phyloP scores from a whole-genome alignment of 1,140 invertebrate species.

The Mesaphorura yosii region DNA sequence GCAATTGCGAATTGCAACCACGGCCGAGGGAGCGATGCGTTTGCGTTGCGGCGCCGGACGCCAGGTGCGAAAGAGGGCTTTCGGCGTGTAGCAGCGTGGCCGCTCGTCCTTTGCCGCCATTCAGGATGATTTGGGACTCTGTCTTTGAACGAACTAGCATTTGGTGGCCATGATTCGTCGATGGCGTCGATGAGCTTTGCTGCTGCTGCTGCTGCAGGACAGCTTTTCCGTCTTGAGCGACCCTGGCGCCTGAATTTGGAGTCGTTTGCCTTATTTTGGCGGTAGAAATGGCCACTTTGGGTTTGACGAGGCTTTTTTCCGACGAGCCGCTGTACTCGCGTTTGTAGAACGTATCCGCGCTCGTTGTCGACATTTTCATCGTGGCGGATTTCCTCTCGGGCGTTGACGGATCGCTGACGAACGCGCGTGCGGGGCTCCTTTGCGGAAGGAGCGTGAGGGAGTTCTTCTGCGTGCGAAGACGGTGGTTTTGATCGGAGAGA shows the following conservation, averaged over 20 bases:
- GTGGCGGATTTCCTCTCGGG: background rate
- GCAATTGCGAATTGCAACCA: too few species aligned
- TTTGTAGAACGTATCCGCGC: too few species aligned
- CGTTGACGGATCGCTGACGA: background rate
- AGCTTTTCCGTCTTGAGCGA: background rate
- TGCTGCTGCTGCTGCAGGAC: background rate
- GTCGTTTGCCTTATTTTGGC: background rate
- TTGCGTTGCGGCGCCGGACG: too few species aligned
- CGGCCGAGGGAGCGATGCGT: too few species aligned
- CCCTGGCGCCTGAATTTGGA: background rate
- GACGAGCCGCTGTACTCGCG: background rate
- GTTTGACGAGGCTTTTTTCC: background rate
- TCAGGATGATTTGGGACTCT: constrained; percentile 24
- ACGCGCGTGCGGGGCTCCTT: background rate
- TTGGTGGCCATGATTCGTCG: background rate
- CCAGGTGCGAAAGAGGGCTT: too few species aligned
- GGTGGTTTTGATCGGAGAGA: constrained; percentile 15
- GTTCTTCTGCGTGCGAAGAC: background rate
- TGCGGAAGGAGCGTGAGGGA: background rate
- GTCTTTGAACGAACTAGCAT: constrained; percentile 22
- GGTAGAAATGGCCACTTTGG: background rate
- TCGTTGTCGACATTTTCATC: background rate
- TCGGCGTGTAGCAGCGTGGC: background rate
- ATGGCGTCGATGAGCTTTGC: background rate
- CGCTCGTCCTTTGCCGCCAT: constrained; percentile 7